These are phyloP conservation scores for Bombylius major DNA, from an alignment of 2,888 invertebrate species.

Conservation along the genomic window DNA sequence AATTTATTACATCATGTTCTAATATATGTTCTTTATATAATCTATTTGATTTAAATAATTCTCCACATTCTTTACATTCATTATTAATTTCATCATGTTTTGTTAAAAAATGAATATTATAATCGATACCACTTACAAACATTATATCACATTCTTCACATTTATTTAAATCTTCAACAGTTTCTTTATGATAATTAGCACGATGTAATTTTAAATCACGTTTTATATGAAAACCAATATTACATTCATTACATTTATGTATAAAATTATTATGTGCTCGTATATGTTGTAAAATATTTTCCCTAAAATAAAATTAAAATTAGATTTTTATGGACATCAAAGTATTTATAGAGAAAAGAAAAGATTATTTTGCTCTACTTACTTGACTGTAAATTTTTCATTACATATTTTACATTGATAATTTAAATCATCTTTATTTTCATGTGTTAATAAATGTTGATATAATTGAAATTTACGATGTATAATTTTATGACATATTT, in stretches of 20 bases:
- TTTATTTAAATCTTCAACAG: conserved; percentile 6
- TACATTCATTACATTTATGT: conserved; percentile 12
- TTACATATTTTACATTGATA: conserved; percentile 1
- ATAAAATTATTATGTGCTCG: conserved; percentile 9
- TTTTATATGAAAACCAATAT: conserved; percentile 11
- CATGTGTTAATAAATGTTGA: not conserved
- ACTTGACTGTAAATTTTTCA: conserved; percentile 1
- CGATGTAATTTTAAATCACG: conserved; percentile 13
- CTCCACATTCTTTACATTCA: conserved; percentile 10
- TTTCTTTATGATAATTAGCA: conserved; percentile 12
- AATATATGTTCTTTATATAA: conserved; percentile 10
- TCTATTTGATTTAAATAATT: conserved; percentile 11
- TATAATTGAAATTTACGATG: not conserved
- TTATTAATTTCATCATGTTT: conserved; percentile 11
- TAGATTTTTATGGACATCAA: too few species aligned
- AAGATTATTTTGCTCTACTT: not conserved
- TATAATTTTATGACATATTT: not conserved
- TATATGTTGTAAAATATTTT: conserved; percentile 12
- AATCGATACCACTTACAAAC: conserved; percentile 11
- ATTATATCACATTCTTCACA: not conserved
- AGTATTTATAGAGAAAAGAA: not conserved
- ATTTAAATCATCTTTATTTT: not conserved
- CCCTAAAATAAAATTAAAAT: conserved; percentile 8
- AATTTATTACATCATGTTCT: conserved; percentile 7
- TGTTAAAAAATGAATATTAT: conserved; percentile 10